Percentiles rank a stretch among this genome's conserved stretches.
phyloP scores from a whole-genome alignment of 2,888 invertebrate genomes.

The Melanargia galathea region DNA sequence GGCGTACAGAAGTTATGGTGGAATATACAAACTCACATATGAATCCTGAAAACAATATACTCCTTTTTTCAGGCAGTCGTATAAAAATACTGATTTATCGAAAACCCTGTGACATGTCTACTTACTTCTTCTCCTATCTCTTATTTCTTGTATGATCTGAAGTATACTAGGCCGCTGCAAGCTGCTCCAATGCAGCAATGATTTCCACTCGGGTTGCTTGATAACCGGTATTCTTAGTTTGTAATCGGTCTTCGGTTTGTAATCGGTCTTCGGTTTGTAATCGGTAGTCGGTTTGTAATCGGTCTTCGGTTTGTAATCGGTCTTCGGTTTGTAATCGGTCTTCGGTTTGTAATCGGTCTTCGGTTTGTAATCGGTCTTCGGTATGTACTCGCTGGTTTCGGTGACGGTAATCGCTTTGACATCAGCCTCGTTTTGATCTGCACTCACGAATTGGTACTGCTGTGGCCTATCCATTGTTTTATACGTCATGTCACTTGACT shows the following conservation, averaged over 20 bases:
- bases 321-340: background rate
- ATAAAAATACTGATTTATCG: too few species aligned
- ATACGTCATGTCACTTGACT: background rate
- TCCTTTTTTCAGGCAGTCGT: too few species aligned
- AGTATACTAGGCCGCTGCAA: conserved; percentile 30
- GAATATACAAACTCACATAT: too few species aligned
- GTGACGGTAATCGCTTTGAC: background rate
- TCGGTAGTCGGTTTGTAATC: background rate
- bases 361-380: conserved; percentile 5
- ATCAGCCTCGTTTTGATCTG: background rate
- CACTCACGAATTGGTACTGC: background rate
- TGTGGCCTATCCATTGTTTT: background rate
- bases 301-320: conserved; percentile 9
- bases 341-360: background rate
- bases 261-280: background rate
- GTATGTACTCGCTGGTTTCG: background rate
- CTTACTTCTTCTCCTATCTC: conserved; percentile 11
- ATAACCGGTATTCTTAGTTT: conserved; percentile 35
- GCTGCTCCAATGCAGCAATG: conserved; percentile 32
- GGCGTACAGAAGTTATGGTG: too few species aligned
- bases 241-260: background rate
- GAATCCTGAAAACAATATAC: too few species aligned
- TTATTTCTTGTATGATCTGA: conserved; percentile 23
- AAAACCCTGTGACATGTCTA: background rate
- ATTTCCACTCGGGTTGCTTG: conserved; percentile 34